Base-by-base conservation (phyloP, 2,888 invertebrate species). In the Molorchus minor region DNA sequence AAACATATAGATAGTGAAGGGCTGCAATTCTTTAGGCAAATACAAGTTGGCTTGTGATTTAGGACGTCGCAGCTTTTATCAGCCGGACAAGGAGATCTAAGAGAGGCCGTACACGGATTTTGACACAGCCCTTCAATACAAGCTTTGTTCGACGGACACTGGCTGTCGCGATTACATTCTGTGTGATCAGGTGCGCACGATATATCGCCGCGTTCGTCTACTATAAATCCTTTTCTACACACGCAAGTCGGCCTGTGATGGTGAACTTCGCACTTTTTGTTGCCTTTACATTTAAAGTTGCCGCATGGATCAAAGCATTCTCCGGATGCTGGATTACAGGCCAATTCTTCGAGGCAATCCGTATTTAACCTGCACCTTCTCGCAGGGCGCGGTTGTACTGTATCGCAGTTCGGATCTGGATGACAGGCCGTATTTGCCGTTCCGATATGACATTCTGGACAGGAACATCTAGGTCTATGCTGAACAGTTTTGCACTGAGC, bases 21-120 rank as follows among this genome's bases (percentile, higher is more conserved):
- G 78, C 89, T 89, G 82, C 94, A 95, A 81, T 93, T 91, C 81
- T 91, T 89, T 76, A 91, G 86, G 81, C 95, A 96, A 74, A 94
- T 88, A 81, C 95, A 96, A 68, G 92, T 84, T 12, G 93, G 89
- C 74, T 89, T 89, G 79, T 96, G 96, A 75, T 94, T 93, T 73
- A 93, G 84, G 61, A 94, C 94, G 79, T 92, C 90, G 79, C 96
- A 96, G 68, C 90, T 87, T 79, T 94, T 94, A 78, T 92, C 92
- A 72, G 87, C 84, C 3, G 92, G 86, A 77, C 95, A 95, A 62
- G 89, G 85, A 20, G 89, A 83, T 62, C 84, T 81, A 46, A 79
- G 76, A 66, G 84, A 83, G 36, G 87, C 84, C 64, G 89, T 86
- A 80, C 96, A 96, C 19, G 95, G 95, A 82, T 92, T 94, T 77